Percentiles rank a stretch among this genome's conserved stretches.
These are phyloP conservation scores for Sebastes minor DNA, from an alignment of 2,797 vertebrate genomes.

Conservation along the genomic window DNA sequence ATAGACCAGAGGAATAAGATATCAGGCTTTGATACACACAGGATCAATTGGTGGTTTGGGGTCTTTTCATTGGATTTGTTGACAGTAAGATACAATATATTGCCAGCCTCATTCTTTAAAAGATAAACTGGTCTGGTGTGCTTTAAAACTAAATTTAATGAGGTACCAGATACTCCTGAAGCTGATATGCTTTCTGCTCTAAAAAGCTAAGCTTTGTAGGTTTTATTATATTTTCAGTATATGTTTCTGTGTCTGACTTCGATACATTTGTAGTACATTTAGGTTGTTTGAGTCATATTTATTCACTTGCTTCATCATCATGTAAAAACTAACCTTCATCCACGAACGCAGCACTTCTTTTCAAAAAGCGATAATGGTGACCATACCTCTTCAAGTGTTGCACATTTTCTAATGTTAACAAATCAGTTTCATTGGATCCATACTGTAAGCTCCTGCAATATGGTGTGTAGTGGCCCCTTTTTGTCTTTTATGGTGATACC, in stretches of 20 bases:
- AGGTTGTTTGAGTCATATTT: background rate
- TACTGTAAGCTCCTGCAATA: conserved; percentile 9
- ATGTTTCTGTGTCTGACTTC: background rate
- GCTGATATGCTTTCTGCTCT: background rate
- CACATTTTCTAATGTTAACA: background rate
- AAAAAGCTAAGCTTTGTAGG: background rate
- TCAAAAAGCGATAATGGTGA: background rate
- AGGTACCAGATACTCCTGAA: background rate
- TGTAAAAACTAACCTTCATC: background rate
- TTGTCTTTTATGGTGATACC: background rate
- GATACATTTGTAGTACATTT: background rate
- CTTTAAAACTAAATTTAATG: too few relatives aligned
- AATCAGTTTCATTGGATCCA: background rate
- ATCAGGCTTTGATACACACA: background rate
- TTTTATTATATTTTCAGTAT: background rate
- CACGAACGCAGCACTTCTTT: background rate
- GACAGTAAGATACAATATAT: conserved; percentile 6
- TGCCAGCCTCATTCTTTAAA: background rate
- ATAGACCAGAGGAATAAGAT: background rate
- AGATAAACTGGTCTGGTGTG: background rate
- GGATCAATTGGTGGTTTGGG: background rate
- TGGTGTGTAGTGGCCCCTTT: background rate
- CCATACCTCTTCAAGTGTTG: background rate
- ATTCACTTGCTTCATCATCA: background rate
- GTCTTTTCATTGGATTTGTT: conserved; percentile 6